Base-by-base conservation (phyloP, 2,113 vertebrate species). In the Centropus bengalensis region DNA sequence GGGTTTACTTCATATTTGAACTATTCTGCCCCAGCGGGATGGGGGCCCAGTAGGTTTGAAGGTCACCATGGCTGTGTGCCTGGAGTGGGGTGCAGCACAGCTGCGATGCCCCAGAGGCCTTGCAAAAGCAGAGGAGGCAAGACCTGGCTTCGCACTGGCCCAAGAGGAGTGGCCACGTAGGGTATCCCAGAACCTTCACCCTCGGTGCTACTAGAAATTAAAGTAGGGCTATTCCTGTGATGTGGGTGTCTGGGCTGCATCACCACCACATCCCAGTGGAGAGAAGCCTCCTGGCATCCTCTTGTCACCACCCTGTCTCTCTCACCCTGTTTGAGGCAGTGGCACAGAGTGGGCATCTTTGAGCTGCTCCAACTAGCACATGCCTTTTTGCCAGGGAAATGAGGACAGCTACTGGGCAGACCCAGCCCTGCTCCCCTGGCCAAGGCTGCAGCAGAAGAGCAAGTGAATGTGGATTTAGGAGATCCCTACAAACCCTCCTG, bases 201-300 rank as follows among this genome's bases (percentile, higher is more conserved):
- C 63, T 27, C 0, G 0, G 32, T 3, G 1, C 38, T 14, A 8
- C 62, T 33, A 58, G 10, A 38, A 8, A 10, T 51, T 49, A 27
- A 75, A 58, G 4, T 5, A 20, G 8, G 19, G 32, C 45, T 2
- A 2, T 32, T 49, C 42, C 62, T 10, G 26, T 1, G 5, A 23
- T 2, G 2, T 1, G 1, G 28, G 63, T 2, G 3, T 45, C 70
- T 2, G 0, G 0, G 0, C 77, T 55, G 49, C 13, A 4, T 42
- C 45, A 5, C n/a, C 2, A 7, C 77, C 23, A 3, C 0, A 0
- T 49, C 78, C 40, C 55, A 4, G 6, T 0, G 0, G 1, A 64
- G 66, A 8, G 9, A 14, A 66, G 27, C 16, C 14, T 28, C 18
- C 1, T 5, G 9, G 28, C 19, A 28, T 18, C 45, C 23, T 58